Conservation (phyloP, 2,797 vertebrate genomes). For the Astyanax mexicanus region DNA sequence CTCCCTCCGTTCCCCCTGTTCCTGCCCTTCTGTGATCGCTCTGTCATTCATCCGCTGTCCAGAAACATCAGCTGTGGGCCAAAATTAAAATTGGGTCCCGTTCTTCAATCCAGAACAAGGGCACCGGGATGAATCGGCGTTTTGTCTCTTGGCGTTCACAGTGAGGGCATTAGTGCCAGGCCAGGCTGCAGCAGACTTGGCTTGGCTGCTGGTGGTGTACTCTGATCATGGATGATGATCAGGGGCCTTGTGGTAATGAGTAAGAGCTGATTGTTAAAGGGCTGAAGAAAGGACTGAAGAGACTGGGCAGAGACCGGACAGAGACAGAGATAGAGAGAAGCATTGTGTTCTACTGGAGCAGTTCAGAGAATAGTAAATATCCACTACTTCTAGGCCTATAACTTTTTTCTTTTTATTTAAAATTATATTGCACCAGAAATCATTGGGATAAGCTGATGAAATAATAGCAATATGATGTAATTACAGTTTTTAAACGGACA, state of each 20-base stretch:
- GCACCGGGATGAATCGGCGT: slow-evolving; percentile 2
- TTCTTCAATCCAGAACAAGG: slow-evolving; percentile 23
- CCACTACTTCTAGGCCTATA: too few species aligned
- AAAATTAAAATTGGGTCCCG: slow-evolving; percentile 9
- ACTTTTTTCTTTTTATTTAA: too few species aligned
- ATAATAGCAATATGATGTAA: too few species aligned
- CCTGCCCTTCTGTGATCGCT: not conserved
- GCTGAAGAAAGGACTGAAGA: not conserved
- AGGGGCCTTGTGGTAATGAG: slow-evolving; percentile 14
- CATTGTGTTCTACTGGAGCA: not conserved
- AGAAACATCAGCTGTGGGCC: not conserved
- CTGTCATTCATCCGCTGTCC: slow-evolving; percentile 2
- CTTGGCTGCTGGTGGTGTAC: not conserved
- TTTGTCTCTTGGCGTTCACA: slow-evolving; percentile 28
- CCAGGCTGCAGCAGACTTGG: slow-evolving; percentile 21
- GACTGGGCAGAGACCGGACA: too few species aligned
- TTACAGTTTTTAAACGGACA: too few species aligned
- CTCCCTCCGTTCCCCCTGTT: too few species aligned
- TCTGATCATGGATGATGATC: slow-evolving; percentile 31
- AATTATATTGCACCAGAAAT: too few species aligned
- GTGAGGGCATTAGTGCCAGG: slow-evolving; percentile 13
- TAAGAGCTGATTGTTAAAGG: slow-evolving; percentile 5
- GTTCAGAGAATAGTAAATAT: not conserved
- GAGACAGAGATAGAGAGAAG: not conserved
- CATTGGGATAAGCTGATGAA: too few species aligned